Conservation (phyloP, 2,797 vertebrate species). For the Sphenopsis melanotis region DNA sequence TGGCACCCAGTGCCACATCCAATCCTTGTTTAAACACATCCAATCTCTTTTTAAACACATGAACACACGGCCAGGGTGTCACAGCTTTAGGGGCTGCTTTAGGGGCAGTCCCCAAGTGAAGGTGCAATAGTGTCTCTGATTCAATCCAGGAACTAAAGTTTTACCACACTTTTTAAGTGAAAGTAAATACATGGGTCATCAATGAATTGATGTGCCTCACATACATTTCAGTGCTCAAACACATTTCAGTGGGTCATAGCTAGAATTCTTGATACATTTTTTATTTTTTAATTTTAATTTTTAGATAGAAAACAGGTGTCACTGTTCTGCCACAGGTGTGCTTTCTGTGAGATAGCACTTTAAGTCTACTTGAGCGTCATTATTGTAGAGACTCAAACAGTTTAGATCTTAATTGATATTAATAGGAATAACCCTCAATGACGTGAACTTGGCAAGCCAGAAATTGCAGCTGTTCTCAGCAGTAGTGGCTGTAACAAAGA, state of each 20-base stretch:
- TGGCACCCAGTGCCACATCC: background rate
- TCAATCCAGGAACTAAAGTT: background rate
- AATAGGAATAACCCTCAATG: slow-evolving; percentile 50
- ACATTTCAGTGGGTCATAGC: background rate
- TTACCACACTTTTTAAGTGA: background rate
- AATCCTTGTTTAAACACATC: background rate
- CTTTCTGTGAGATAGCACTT: background rate
- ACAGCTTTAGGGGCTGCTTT: background rate
- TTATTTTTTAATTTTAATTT: background rate
- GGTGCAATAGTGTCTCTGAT: background rate
- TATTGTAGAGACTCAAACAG: background rate
- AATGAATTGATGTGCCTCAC: background rate
- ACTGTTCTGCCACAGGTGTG: background rate
- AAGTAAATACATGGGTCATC: background rate
- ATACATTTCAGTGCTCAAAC: background rate
- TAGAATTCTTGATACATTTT: background rate
- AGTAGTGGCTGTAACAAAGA: slow-evolving; percentile 38
- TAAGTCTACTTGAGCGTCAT: background rate
- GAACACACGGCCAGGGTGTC: background rate
- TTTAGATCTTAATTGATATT: slow-evolving; percentile 60
- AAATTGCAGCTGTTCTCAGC: slow-evolving; percentile 56
- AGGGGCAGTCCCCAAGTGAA: background rate
- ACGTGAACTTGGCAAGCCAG: slow-evolving; percentile 36
- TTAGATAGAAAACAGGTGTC: background rate
- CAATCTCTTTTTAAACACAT: background rate